phyloP scores from a whole-genome alignment of 2,888 invertebrate genomes.

The Ctenicera cuprea region DNA sequence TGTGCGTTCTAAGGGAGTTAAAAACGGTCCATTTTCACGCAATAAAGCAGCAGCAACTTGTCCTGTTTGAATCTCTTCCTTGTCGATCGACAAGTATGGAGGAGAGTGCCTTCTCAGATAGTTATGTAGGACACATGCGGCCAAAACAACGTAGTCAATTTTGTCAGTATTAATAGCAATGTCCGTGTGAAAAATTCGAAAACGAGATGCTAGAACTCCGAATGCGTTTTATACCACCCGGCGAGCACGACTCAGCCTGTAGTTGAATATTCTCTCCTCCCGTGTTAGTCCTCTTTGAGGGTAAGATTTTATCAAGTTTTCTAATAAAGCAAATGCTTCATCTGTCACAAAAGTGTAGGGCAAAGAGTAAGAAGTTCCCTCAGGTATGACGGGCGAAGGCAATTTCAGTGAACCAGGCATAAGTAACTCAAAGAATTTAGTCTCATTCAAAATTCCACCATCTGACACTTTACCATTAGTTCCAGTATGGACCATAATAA shows the following conservation, averaged over 20 bases:
- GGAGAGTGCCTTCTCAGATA: too few relatives aligned
- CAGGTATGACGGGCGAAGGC: not conserved
- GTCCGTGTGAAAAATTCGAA: slow-evolving; percentile 3
- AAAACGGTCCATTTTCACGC: too few relatives aligned
- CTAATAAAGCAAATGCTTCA: slow-evolving; percentile 46
- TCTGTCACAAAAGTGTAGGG: slow-evolving; percentile 30
- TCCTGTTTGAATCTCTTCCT: too few relatives aligned
- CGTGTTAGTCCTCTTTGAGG: slow-evolving; percentile 44
- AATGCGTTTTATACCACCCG: slow-evolving; percentile 44
- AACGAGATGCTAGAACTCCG: slow-evolving; percentile 1
- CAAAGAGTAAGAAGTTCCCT: not conserved
- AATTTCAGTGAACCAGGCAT: not conserved
- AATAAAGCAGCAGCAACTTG: too few relatives aligned
- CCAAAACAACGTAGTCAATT: too few relatives aligned
- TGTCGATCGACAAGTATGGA: too few relatives aligned
- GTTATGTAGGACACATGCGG: too few relatives aligned
- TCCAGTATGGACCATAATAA: slow-evolving; percentile 58
- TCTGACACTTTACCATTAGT: slow-evolving; percentile 59
- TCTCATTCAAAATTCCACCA: slow-evolving; percentile 57
- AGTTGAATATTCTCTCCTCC: slow-evolving; percentile 51
- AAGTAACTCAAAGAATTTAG: slow-evolving; percentile 42
- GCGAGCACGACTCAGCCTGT: slow-evolving; percentile 39
- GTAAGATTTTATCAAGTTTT: slow-evolving; percentile 44
- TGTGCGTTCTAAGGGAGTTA: too few relatives aligned
- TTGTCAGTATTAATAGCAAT: not conserved